phyloP scores from a whole-genome alignment of 2,888 invertebrate genomes.

The Neoitamus cyanurus region DNA sequence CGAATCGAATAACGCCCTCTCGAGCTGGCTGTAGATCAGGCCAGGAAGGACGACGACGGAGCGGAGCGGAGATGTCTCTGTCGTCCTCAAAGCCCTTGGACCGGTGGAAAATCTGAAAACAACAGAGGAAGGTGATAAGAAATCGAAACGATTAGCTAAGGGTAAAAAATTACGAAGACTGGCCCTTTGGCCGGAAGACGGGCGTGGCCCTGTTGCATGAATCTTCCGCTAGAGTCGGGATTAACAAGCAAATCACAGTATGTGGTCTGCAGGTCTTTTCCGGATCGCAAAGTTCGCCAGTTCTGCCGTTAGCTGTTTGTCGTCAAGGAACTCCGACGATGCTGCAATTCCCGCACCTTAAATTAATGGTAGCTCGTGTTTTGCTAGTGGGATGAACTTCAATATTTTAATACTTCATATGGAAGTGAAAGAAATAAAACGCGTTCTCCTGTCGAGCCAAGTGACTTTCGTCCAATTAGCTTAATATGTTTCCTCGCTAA shows the following conservation, averaged over 20 bases:
- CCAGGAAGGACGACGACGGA: not conserved
- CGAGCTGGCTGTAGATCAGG: not conserved
- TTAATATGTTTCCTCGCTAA: too few relatives aligned
- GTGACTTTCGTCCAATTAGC: too few relatives aligned
- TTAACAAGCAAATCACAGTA: not conserved
- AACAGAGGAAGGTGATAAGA: not conserved
- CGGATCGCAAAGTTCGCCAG: not conserved
- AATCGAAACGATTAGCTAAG: not conserved
- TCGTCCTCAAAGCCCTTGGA: not conserved
- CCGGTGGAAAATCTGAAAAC: not conserved
- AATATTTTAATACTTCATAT: too few relatives aligned
- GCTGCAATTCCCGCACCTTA: not conserved
- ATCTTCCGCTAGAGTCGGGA: not conserved
- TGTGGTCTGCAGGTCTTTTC: not conserved
- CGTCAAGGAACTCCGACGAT: not conserved
- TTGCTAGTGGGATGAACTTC: too few relatives aligned
- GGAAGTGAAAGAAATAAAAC: too few relatives aligned
- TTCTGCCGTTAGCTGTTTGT: not conserved
- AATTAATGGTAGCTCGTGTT: too few relatives aligned
- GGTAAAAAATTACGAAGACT: not conserved
- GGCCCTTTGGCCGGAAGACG: not conserved
- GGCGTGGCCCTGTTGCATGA: not conserved
- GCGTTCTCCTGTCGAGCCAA: too few relatives aligned
- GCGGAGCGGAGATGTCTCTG: not conserved
- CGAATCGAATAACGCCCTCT: constrained; percentile 1